These are phyloP conservation scores for Temnothorax longispinosus DNA, from an alignment of 1,140 invertebrate genomes.

Conservation along the genomic window DNA sequence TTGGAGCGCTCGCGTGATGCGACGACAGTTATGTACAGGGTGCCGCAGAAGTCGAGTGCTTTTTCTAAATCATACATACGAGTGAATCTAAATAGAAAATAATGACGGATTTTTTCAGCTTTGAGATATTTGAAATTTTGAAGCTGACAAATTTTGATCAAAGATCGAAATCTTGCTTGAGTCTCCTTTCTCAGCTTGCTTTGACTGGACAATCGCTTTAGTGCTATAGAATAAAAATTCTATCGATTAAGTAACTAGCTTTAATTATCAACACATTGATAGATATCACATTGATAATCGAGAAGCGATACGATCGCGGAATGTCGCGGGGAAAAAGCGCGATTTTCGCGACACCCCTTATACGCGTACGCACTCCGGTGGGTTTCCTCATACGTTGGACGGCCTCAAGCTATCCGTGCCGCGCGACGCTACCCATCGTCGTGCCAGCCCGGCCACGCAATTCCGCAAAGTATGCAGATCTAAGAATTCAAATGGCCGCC, in stretches of 20 bases:
- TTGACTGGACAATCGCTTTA: neutral
- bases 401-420: neutral
- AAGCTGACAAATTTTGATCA: neutral
- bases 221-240: neutral
- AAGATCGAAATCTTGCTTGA: neutral
- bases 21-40: neutral
- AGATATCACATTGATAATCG: neutral
- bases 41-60: neutral
- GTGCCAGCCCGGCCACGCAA: slow-evolving; percentile 79
- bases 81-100: neutral
- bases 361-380: neutral
- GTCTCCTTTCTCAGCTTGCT: neutral
- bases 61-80: neutral
- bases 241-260: neutral
- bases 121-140: neutral
- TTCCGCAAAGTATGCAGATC: slow-evolving; percentile 86
- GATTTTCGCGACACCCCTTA: neutral
- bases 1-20: slow-evolving; percentile 73
- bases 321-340: neutral
- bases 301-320: neutral
- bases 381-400: neutral
- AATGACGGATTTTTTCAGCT: slow-evolving; percentile 1
- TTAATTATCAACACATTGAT: neutral
- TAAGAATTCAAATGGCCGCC: slow-evolving; percentile 86
- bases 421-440: slow-evolving; percentile 64